Percentiles rank a stretch among this genome's conserved stretches.
These are phyloP conservation scores for Notechis scutatus DNA, from an alignment of 2,113 vertebrate genomes.

Conservation along the genomic window DNA sequence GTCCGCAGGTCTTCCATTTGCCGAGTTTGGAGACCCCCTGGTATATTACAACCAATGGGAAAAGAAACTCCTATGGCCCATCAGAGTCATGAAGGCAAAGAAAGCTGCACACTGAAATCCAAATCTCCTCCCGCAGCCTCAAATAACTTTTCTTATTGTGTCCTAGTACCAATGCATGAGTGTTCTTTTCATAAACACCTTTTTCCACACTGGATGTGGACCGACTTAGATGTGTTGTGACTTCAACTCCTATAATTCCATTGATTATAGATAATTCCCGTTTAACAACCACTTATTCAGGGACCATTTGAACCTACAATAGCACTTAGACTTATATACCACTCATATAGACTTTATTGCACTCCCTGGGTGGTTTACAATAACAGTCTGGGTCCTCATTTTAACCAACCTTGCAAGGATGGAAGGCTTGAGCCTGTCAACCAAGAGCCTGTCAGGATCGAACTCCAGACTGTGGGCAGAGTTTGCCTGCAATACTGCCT, in stretches of 20 bases:
- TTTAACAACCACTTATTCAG: no score
- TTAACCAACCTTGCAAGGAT: no score
- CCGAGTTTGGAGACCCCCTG: not conserved
- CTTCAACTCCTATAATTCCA: not conserved
- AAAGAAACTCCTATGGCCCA: not conserved
- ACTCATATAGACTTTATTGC: no score
- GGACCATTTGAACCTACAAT: no score
- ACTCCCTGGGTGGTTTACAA: no score
- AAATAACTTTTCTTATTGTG: not conserved
- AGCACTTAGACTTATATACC: no score
- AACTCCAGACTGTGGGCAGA: no score
- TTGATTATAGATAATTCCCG: no score
- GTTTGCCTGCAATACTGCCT: no score
- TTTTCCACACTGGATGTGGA: not conserved
- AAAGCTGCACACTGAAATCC: not conserved
- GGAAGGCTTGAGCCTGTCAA: no score
- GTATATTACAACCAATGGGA: not conserved
- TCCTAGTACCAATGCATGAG: not conserved
- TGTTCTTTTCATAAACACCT: not conserved
- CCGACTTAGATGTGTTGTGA: not conserved
- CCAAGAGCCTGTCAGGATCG: no score
- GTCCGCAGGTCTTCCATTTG: not conserved
- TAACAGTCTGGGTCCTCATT: no score
- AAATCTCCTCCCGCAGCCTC: not conserved
- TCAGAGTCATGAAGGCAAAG: not conserved